Evolutionary conservation across 2,888 invertebrate species (phyloP).

Genomic region (Autographa gamma): DNA sequence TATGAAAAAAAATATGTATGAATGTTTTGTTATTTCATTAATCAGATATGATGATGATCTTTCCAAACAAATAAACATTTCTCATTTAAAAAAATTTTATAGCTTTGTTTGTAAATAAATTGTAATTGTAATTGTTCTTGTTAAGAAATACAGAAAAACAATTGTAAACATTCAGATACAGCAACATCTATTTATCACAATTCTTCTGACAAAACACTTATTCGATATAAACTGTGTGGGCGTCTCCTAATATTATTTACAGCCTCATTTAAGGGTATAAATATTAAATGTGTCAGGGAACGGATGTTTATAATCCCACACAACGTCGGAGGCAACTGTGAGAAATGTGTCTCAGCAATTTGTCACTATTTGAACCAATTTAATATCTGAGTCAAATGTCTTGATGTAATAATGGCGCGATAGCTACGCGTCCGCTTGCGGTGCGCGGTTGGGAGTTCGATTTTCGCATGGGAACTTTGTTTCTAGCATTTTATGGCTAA

Average conservation of each 20-base stretch:
- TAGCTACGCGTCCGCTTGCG: conserved; percentile 36
- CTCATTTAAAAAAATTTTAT: too few relatives aligned
- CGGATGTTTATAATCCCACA: conserved; percentile 32
- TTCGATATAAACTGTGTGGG: conserved; percentile 2
- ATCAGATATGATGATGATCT: too few relatives aligned
- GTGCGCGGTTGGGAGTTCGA: conserved; percentile 32
- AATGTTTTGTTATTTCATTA: background rate
- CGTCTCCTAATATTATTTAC: conserved; percentile 1
- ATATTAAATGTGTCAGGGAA: conserved; percentile 6
- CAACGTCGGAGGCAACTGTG: conserved; percentile 11
- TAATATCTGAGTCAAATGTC: conserved; percentile 41
- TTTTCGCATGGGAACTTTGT: conserved; percentile 27
- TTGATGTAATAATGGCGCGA: conserved; percentile 16
- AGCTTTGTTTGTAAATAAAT: too few relatives aligned
- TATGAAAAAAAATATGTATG: background rate
- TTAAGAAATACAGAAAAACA: background rate
- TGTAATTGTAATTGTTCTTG: too few relatives aligned
- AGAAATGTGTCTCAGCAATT: conserved; percentile 40
- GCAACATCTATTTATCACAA: background rate
- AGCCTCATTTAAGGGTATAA: conserved; percentile 24
- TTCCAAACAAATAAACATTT: too few relatives aligned
- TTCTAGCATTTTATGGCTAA: background rate
- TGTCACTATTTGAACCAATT: conserved; percentile 54
- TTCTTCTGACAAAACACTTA: conserved; percentile 8
- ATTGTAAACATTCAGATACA: background rate